A percentile compares a stretch with the other conserved stretches of the same genome.
Conservation (phyloP, 2,888 invertebrate genomes). For the Eristalis arbustorum region DNA sequence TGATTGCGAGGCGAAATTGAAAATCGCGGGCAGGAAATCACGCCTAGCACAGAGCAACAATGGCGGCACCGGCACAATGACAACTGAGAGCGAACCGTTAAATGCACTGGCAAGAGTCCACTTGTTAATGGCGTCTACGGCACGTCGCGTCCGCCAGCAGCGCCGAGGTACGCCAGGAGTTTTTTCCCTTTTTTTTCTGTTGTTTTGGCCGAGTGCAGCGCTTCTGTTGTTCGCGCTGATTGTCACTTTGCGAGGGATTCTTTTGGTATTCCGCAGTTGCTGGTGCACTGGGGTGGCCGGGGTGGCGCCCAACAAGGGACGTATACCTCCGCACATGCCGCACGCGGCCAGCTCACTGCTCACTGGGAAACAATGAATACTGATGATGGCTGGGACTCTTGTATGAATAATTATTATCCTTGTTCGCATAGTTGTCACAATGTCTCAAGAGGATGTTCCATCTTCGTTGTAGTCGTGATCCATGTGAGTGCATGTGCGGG, state of each 20-base stretch:
- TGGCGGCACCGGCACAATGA: conserved; percentile 2
- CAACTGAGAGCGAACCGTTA: conserved; percentile 17
- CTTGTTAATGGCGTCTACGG: conserved; percentile 32
- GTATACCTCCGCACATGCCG: conserved; percentile 4
- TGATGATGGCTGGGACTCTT: conserved; percentile 67
- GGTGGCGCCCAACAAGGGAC: conserved; percentile 43
- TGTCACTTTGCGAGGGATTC: conserved; percentile 59
- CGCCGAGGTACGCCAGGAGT: not conserved
- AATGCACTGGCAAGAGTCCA: conserved; percentile 31
- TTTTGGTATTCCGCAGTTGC: not conserved
- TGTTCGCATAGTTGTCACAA: conserved; percentile 67
- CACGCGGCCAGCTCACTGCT: conserved; percentile 9
- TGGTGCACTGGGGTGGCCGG: not conserved
- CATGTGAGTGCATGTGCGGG: conserved; percentile 18
- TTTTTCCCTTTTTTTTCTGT: conserved; percentile 8
- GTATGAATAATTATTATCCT: conserved; percentile 69
- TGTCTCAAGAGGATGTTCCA: conserved; percentile 64
- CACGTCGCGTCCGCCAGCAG: not conserved
- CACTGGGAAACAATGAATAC: conserved; percentile 65
- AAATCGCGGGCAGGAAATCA: conserved; percentile 57
- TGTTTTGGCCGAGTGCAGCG: conserved; percentile 51
- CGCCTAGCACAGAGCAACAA: conserved; percentile 44
- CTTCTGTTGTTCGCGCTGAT: conserved; percentile 63
- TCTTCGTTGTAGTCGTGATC: conserved; percentile 36
- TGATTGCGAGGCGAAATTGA: conserved; percentile 45